Evolutionary conservation across 2,888 invertebrate genomes (phyloP), one percentile per base, ranked within the genome.

Genomic region (Sinelater perroti): DNA sequence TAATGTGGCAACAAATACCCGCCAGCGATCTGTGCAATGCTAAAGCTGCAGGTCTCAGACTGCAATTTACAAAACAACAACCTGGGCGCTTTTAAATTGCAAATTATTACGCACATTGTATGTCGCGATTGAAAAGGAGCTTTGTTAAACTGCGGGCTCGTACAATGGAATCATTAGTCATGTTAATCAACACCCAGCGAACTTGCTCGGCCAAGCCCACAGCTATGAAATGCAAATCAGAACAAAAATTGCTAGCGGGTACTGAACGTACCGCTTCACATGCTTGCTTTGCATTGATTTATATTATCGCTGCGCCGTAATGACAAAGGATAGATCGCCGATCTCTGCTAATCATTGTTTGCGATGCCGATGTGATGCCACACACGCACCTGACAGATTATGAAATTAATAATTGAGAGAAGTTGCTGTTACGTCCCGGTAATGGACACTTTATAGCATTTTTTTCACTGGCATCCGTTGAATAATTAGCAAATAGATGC

Each of bases 151-250:
- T 44, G 17, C 10, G 16, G 44, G 44, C 28, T 18, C 28, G 36
- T 38, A 38, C 38, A 38, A 50, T 50, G 36, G 26, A 40, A 17
- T 24, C 55, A 59, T 59, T 55, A 55, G 33, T 55, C 55, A 50
- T 59, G 50, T 55, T 49, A 59, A 59, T 55, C 38, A 59, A 59
- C 55, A 59, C 59, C 50, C 42, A 55, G 26, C 38, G 28, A 8
- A 44, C 56, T 47, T 59, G 54, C 50, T 21, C 14, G 21, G 33
- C 46, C 47, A 44, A 55, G 50, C 59, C 59, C 57, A 57, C 51
- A 17, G 47, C 26, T 57, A 30, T 17, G 31, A 26, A 36, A 47
- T 57, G 57, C 52, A 57, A 57, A 57, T 57, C 31, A 52, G 38
- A 57, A 47, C 38, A 52, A 57, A 40, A 53, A 40, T 51, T 50